These are phyloP conservation scores for Dysmachus trigonus DNA, from an alignment of 2,888 invertebrate species.

Conservation along the genomic window DNA sequence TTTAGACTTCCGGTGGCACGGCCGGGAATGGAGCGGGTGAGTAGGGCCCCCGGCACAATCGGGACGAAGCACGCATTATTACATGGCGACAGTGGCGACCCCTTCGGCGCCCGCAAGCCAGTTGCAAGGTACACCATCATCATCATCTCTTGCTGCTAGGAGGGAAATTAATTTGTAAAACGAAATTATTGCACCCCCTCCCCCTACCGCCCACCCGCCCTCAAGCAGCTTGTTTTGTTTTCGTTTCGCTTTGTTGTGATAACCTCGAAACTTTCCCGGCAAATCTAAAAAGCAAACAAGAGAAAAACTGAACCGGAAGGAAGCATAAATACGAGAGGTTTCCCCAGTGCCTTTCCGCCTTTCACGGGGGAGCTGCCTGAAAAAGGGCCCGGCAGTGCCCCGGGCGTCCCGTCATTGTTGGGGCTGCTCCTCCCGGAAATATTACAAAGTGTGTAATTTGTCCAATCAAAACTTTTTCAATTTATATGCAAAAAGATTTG, in stretches of 20 bases:
- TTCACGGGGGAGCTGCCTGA: background rate
- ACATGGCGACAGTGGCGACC: background rate
- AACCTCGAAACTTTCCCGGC: conserved; percentile 8
- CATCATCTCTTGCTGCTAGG: background rate
- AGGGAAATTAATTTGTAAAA: conserved; percentile 36
- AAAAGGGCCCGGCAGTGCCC: background rate
- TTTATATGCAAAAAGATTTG: conserved; percentile 36
- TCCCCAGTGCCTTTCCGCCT: background rate
- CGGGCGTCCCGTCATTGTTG: background rate
- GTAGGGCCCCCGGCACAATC: background rate
- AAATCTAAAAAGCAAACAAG: conserved; percentile 32
- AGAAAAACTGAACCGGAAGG: conserved; percentile 9
- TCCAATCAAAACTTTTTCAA: conserved; percentile 45
- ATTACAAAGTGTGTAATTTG: conserved; percentile 42
- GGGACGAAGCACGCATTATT: background rate
- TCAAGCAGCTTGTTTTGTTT: background rate
- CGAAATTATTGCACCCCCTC: conserved; percentile 7
- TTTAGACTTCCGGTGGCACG: conserved; percentile 31
- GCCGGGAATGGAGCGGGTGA: background rate
- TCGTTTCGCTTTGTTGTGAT: conserved; percentile 29
- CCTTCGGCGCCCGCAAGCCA: background rate
- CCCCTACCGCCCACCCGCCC: background rate
- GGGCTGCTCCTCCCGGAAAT: background rate
- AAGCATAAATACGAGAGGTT: conserved; percentile 1
- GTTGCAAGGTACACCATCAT: background rate